Evolutionary conservation across 2,797 vertebrate genomes (phyloP), one percentile per base, ranked within the genome.

Genomic region (Hoplostethus atlanticus): DNA sequence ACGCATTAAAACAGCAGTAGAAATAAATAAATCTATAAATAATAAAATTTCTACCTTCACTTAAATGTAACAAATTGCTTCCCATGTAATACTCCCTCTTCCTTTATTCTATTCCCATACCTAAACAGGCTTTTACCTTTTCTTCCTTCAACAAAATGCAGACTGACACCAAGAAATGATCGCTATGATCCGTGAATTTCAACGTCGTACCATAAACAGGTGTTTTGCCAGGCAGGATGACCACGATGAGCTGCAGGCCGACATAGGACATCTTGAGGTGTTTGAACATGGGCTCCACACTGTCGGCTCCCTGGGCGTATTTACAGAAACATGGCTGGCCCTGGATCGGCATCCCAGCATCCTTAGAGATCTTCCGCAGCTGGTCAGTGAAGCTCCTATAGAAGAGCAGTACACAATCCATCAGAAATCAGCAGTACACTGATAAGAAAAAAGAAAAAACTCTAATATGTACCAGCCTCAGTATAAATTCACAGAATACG

Each of bases 231-330:
- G 98, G 98, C 30, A 99, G 94, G 78, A 99, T 99, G 90, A 99
- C 98, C 78, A 99, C 98, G 2, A 99, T 99, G 63, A 99, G 96
- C 93, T 99, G 98, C 83, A 99, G 95, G 6, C 98, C 98, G 2
- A 99, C 98, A 0, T 99, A 99, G 15, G 98, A 99, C 94, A 99
- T 95, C 90, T 99, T 99, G 64, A 99, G 93, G 89, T 99, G 98
- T 82, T 99, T 99, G 89, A 99, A 99, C 98, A 99, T 99, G 76
- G 98, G 98, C 94, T 99, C 98, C 91, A 99, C 98, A 0, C 97
- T 99, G 94, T 99, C 98, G 0, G 98, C 98, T 2, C 98, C 98
- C 83, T 99, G 98, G 65, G 98, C 98, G 0, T 99, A 99, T 82
- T 99, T 99, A 92, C 98, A 99, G 93, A 99, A 99, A 70, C 98